Conservation (phyloP, 2,797 vertebrate genomes). For the Sphaeramia orbicularis region DNA sequence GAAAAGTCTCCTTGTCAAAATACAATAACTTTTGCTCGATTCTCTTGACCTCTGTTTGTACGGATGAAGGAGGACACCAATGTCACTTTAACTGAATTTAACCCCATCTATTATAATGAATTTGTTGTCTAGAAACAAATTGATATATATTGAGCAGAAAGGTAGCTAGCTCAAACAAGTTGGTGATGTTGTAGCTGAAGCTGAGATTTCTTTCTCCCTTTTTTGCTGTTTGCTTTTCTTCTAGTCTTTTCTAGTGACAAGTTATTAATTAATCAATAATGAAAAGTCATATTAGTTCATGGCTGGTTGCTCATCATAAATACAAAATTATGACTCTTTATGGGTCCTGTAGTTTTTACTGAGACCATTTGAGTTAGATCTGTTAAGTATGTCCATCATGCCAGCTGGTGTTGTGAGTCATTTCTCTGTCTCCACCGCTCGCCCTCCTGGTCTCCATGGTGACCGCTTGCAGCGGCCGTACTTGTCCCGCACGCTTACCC, state of each 20-base stretch:
- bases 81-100: too few species aligned
- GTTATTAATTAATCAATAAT: background rate
- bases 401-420: slow-evolving; percentile 52
- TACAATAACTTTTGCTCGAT: too few species aligned
- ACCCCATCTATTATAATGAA: too few species aligned
- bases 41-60: too few species aligned
- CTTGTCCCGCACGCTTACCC: slow-evolving; percentile 81
- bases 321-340: too few species aligned
- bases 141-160: too few species aligned
- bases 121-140: too few species aligned
- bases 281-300: background rate
- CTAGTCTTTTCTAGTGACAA: too few species aligned
- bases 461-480: slow-evolving; percentile 55
- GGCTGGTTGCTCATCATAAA: background rate
- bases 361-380: background rate
- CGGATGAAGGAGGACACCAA: too few species aligned
- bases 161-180: too few species aligned
- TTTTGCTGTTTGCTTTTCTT: too few species aligned
- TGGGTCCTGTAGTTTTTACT: background rate
- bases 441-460: slow-evolving; percentile 79
- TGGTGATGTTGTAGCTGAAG: background rate
- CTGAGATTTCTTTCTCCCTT: background rate
- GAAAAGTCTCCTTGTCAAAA: too few species aligned
- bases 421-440: slow-evolving; percentile 11
- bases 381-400: slow-evolving; percentile 18